These are phyloP conservation scores for Canis aureus DNA, from an alignment of 2,113 vertebrate genomes.

Conservation along the genomic window DNA sequence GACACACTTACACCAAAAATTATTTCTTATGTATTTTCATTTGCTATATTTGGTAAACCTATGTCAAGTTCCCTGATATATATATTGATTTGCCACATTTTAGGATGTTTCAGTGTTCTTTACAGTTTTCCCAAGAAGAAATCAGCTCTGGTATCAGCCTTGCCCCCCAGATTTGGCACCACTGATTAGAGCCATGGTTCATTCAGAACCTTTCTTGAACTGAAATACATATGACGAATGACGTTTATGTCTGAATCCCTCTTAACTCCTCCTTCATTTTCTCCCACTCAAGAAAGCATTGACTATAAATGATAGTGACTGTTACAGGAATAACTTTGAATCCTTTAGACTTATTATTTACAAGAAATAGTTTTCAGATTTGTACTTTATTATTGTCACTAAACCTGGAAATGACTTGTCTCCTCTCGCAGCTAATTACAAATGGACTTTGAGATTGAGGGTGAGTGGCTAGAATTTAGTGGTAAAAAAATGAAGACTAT, in stretches of 20 bases:
- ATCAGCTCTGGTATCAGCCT: neutral
- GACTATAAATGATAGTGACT: neutral
- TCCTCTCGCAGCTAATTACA: neutral
- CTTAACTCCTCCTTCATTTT: neutral
- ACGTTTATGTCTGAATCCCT: accelerated
- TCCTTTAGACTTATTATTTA: neutral
- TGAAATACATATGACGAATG: accelerated
- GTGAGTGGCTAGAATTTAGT: neutral
- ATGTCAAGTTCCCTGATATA: neutral
- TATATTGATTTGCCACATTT: neutral
- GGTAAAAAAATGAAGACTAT: neutral
- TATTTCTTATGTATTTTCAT: neutral
- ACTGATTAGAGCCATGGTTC: accelerated
- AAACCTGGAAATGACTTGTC: neutral
- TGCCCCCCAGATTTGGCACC: accelerated
- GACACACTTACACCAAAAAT: neutral
- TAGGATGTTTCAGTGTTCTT: neutral
- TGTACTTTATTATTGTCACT: neutral
- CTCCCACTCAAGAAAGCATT: neutral
- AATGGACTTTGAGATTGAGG: neutral
- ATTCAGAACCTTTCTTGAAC: neutral
- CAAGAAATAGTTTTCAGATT: neutral
- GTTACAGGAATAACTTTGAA: neutral
- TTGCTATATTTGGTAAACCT: neutral
- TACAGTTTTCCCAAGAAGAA: neutral